Conservation (phyloP, 2,888 invertebrate genomes). For the Chesias legatella region DNA sequence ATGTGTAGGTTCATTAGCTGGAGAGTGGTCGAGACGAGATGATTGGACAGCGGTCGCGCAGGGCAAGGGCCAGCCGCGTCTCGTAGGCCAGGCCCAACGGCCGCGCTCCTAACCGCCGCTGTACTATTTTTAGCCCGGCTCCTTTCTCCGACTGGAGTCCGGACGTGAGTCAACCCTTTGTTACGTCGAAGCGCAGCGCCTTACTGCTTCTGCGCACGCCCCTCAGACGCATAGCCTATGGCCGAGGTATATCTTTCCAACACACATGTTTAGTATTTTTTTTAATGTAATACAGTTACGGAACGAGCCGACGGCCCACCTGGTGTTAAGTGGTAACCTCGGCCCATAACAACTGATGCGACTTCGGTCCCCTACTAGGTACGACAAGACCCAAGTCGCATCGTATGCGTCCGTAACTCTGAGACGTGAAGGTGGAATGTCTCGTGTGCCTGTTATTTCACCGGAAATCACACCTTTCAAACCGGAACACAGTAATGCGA, state of each 20-base stretch:
- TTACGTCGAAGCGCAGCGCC: constrained; percentile 55
- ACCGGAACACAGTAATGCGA: no score
- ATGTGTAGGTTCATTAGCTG: constrained; percentile 23
- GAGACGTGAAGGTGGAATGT: no score
- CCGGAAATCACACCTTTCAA: no score
- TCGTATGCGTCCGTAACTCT: no score
- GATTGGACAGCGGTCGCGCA: constrained; percentile 37
- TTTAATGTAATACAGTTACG: no score
- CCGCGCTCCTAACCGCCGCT: constrained; percentile 56
- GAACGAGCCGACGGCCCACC: no score
- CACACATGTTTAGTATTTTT: constrained; percentile 48
- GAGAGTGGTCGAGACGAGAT: constrained; percentile 28
- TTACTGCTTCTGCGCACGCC: constrained; percentile 35
- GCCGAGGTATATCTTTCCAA: constrained; percentile 61
- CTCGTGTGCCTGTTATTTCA: no score
- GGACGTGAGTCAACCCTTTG: constrained; percentile 75
- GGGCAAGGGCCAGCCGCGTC: constrained; percentile 44
- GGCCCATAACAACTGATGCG: no score
- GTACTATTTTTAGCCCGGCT: constrained; percentile 65
- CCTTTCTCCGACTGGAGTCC: constrained; percentile 64
- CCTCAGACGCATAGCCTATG: constrained; percentile 33
- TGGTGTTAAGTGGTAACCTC: no score
- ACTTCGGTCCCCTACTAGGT: no score
- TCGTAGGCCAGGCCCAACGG: constrained; percentile 64
- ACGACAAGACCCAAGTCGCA: no score